A percentile compares a stretch with the other conserved stretches of the same genome.
Conservation (phyloP, 2,888 invertebrate genomes). For the Nomada goodeniana region DNA sequence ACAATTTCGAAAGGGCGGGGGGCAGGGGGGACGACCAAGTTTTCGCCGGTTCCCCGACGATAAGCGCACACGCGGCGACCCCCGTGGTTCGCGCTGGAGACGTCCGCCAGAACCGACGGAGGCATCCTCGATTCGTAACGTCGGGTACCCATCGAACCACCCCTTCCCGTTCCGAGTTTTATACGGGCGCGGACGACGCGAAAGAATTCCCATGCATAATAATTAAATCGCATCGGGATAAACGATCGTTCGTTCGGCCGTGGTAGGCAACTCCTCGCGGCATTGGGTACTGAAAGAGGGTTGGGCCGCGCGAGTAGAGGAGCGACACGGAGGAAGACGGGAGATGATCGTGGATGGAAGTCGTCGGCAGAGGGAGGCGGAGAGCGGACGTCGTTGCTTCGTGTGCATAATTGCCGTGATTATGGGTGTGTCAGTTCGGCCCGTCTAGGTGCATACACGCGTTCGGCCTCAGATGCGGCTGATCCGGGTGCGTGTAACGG, state of each 20-base stretch:
- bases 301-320: neutral
- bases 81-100: constrained; percentile 19
- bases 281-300: neutral
- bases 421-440: constrained; percentile 74
- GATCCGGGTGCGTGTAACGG: constrained; percentile 73
- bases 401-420: constrained; percentile 75
- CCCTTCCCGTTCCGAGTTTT: neutral
- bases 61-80: neutral
- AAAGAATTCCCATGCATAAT: constrained; percentile 47
- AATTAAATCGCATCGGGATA: constrained; percentile 69
- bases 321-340: neutral
- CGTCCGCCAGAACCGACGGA: constrained; percentile 29
- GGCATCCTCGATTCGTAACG: constrained; percentile 23
- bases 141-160: neutral
- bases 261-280: constrained; percentile 29
- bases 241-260: constrained; percentile 62
- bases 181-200: constrained; percentile 20
- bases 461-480: constrained; percentile 63
- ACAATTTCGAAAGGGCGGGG: neutral
- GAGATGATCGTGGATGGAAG: neutral
- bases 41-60: neutral
- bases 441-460: constrained; percentile 66
- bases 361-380: constrained; percentile 8
- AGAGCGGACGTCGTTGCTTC: constrained; percentile 62
- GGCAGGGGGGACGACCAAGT: neutral